Evolutionary conservation across 1,140 invertebrate genomes (phyloP).

Genomic region (Cydia splendana): DNA sequence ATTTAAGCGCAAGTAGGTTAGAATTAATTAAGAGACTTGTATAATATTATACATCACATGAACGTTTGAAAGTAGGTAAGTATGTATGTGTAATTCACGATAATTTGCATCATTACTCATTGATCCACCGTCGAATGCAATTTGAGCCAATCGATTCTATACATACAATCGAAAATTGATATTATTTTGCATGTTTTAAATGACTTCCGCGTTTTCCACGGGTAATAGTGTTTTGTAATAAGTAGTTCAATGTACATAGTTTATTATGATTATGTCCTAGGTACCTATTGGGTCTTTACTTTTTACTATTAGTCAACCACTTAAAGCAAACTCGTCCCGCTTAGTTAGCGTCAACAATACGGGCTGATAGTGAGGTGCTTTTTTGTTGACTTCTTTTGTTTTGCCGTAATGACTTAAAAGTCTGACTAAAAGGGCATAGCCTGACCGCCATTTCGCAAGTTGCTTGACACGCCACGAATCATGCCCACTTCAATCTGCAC

Average conservation of each 20-base stretch:
- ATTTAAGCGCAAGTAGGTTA: too few relatives aligned
- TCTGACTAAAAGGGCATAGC: neutral
- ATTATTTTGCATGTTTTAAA: conserved; percentile 35
- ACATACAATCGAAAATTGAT: neutral
- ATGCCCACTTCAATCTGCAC: neutral
- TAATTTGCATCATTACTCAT: too few relatives aligned
- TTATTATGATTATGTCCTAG: neutral
- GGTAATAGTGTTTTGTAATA: neutral
- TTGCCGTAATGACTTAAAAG: neutral
- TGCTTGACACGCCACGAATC: conserved; percentile 1
- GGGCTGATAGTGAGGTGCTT: neutral
- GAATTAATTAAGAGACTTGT: too few relatives aligned
- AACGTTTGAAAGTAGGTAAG: too few relatives aligned
- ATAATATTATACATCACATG: too few relatives aligned
- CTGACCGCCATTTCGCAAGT: neutral
- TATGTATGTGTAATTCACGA: too few relatives aligned
- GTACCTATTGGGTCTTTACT: neutral
- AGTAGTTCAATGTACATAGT: conserved; percentile 40
- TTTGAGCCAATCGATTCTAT: neutral
- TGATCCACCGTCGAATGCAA: too few relatives aligned
- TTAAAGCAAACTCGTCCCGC: neutral
- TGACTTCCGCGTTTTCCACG: conserved; percentile 37
- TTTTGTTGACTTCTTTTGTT: neutral
- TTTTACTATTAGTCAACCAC: neutral
- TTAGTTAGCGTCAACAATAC: neutral